These are phyloP conservation scores for Colaptes auratus DNA, from an alignment of 2,113 vertebrate genomes.

Conservation along the genomic window DNA sequence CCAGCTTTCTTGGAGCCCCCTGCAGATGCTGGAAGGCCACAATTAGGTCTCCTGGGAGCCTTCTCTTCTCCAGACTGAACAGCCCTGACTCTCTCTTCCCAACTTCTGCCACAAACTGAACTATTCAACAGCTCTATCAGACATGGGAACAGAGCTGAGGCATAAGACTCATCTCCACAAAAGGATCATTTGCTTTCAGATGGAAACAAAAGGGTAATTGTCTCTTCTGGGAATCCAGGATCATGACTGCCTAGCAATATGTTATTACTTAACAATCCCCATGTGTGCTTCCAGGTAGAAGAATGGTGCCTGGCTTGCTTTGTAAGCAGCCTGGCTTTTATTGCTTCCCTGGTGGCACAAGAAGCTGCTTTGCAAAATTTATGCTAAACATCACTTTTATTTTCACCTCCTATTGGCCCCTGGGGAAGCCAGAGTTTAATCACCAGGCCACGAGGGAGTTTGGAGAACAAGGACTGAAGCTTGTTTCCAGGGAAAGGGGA, in stretches of 20 bases:
- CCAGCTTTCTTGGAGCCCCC: too few relatives aligned
- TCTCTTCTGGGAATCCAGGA: slow-evolving; percentile 24
- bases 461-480: neutral
- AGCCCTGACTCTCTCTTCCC: neutral
- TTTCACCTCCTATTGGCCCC: slow-evolving; percentile 12
- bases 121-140: neutral
- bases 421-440: slow-evolving; percentile 23
- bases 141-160: neutral
- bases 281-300: slow-evolving; percentile 46
- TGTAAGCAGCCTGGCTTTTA: slow-evolving; percentile 38
- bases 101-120: neutral
- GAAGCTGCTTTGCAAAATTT: slow-evolving; percentile 26
- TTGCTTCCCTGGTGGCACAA: slow-evolving; percentile 38
- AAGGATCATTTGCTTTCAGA: neutral
- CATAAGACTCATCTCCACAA: neutral
- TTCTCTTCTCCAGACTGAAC: too few relatives aligned
- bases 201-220: slow-evolving; percentile 42
- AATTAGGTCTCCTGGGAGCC: too few relatives aligned
- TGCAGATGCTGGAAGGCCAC: too few relatives aligned
- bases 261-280: slow-evolving; percentile 23
- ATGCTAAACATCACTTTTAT: slow-evolving; percentile 9
- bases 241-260: slow-evolving; percentile 5
- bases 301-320: neutral
- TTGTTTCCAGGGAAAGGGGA: slow-evolving; percentile 5
- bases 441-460: neutral